phyloP scores from a whole-genome alignment of 2,888 invertebrate genomes.

The Buathra laborator region DNA sequence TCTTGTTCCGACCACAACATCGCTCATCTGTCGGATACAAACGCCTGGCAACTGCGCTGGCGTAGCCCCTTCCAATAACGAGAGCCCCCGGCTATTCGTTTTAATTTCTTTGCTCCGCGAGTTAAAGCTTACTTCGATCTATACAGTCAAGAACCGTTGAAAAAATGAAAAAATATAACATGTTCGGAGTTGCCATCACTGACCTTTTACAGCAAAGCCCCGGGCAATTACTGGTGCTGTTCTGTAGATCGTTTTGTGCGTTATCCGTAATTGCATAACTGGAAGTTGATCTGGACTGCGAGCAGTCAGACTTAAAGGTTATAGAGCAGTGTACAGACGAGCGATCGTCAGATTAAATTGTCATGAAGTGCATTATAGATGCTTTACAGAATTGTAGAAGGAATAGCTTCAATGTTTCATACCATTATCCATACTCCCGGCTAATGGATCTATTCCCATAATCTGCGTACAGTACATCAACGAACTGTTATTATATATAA shows the following conservation, averaged over 20 bases:
- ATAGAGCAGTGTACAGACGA: no score
- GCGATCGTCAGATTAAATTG: no score
- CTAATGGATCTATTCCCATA: no score
- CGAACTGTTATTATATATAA: no score
- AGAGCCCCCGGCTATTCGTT: constrained; percentile 23
- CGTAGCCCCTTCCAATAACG: constrained; percentile 11
- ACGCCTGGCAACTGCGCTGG: constrained; percentile 28
- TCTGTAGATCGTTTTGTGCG: background rate
- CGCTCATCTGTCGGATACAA: constrained; percentile 24
- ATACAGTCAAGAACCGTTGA: background rate
- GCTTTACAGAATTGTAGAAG: no score
- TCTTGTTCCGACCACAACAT: constrained; percentile 42
- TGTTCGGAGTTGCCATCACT: background rate
- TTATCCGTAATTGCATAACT: background rate
- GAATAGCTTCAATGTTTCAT: no score
- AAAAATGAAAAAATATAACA: background rate
- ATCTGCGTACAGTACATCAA: no score
- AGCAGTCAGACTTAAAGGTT: no score
- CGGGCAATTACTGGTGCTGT: background rate
- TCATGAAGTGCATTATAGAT: no score
- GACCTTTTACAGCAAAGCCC: background rate
- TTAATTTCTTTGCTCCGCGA: background rate
- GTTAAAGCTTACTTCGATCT: background rate
- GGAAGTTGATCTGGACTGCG: background rate
- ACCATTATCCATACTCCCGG: no score